A percentile compares a stretch with the other conserved stretches of the same genome.
These are phyloP conservation scores for Alca torda DNA, from an alignment of 2,797 vertebrate genomes.

Conservation along the genomic window DNA sequence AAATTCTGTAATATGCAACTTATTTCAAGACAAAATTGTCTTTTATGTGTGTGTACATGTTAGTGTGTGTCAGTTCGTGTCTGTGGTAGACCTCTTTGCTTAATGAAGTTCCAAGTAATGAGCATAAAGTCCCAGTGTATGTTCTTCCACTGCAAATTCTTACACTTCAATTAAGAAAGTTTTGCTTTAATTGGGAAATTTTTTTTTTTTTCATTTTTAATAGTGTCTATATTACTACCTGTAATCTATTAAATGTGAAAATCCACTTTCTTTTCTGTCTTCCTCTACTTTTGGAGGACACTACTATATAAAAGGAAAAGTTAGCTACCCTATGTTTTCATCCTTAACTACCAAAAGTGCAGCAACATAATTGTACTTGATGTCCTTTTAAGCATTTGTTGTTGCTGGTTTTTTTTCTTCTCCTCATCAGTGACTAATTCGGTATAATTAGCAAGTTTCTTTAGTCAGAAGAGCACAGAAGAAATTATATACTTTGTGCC, in stretches of 20 bases:
- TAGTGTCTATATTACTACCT: background rate
- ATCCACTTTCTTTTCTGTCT: background rate
- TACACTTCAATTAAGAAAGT: background rate
- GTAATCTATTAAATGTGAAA: background rate
- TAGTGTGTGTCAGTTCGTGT: background rate
- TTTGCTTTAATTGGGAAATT: background rate
- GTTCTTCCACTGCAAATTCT: background rate
- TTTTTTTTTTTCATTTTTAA: background rate
- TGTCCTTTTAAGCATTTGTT: background rate
- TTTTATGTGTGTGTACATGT: background rate
- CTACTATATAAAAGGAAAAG: background rate
- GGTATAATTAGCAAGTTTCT: background rate
- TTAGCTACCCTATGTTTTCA: background rate
- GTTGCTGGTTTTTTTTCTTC: background rate
- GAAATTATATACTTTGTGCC: background rate
- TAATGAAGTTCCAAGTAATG: background rate
- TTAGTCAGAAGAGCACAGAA: background rate
- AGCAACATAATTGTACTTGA: background rate
- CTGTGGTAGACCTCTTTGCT: background rate
- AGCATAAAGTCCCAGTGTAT: background rate
- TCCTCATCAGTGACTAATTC: background rate
- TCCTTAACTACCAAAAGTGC: background rate
- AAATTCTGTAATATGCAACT: background rate
- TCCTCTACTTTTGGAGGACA: background rate
- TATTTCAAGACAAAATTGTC: background rate